Evolutionary conservation across 2,113 vertebrate genomes (phyloP).

Genomic region (Sclerurus mexicanus): DNA sequence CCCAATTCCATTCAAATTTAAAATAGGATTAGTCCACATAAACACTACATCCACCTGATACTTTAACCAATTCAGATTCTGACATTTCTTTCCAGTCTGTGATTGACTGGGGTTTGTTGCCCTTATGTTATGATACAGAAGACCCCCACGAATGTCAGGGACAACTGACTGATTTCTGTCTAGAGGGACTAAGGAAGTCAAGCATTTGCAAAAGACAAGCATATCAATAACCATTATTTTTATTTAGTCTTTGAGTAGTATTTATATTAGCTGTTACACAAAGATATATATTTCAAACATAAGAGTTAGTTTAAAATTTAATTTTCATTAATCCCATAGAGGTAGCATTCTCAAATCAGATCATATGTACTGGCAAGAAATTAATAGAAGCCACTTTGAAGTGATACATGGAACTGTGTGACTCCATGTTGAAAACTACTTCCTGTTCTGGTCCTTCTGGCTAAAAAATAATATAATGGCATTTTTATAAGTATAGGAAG

Average conservation of each 20-base stretch:
- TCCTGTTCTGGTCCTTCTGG: neutral
- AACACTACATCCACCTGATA: neutral
- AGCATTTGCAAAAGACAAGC: neutral
- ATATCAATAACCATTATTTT: neutral
- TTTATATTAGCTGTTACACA: neutral
- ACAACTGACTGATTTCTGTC: neutral
- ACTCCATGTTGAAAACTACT: neutral
- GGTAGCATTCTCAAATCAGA: neutral
- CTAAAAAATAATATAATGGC: neutral
- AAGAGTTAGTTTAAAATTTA: neutral
- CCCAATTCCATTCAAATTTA: neutral
- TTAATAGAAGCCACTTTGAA: neutral
- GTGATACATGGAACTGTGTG: neutral
- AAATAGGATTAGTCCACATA: neutral
- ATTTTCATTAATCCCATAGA: neutral
- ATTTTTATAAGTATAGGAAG: neutral
- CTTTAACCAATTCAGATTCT: neutral
- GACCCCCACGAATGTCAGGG: neutral
- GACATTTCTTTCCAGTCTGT: neutral
- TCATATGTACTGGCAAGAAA: neutral
- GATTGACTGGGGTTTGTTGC: accelerated
- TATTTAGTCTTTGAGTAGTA: neutral
- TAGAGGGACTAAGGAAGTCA: neutral
- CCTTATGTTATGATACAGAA: neutral
- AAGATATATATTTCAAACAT: neutral